These are phyloP conservation scores for Caradrina clavipalpis DNA, from an alignment of 2,888 invertebrate genomes.

Conservation along the genomic window DNA sequence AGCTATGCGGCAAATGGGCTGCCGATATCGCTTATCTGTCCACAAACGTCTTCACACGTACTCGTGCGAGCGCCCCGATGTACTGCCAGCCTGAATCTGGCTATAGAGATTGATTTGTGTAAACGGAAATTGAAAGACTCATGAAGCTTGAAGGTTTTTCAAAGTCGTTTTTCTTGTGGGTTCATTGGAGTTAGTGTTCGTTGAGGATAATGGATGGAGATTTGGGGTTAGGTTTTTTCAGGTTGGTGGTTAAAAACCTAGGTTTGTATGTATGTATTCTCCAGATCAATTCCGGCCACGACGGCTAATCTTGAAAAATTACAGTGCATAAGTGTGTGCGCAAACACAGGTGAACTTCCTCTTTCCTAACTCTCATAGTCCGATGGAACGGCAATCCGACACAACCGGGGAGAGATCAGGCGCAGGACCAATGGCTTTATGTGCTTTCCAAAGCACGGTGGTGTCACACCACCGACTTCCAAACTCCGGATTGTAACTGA, in stretches of 20 bases:
- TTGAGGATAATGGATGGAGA: not conserved
- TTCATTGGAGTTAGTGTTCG: conserved; percentile 14
- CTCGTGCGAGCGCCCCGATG: conserved; percentile 42
- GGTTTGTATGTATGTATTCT: too few relatives aligned
- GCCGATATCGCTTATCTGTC: conserved; percentile 82
- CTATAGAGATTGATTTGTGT: conserved; percentile 54
- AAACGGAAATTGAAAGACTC: conserved; percentile 51
- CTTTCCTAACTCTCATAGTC: too few relatives aligned
- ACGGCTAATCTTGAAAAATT: too few relatives aligned
- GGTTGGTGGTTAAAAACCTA: not conserved
- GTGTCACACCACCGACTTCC: too few relatives aligned
- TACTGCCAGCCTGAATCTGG: conserved; percentile 20
- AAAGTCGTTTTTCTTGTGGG: conserved; percentile 2
- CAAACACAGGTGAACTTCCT: too few relatives aligned
- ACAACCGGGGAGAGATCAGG: too few relatives aligned
- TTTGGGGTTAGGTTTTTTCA: not conserved
- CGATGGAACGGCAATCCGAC: too few relatives aligned
- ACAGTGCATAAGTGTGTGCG: too few relatives aligned
- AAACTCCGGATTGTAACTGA: too few relatives aligned
- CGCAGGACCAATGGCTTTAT: too few relatives aligned
- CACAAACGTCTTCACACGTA: conserved; percentile 71
- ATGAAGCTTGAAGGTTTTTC: conserved; percentile 30
- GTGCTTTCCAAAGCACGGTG: too few relatives aligned
- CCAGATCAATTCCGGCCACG: too few relatives aligned
- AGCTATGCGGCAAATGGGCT: conserved; percentile 82